A percentile compares a stretch with the other conserved stretches of the same genome.
These are phyloP conservation scores for Limanda limanda DNA, from an alignment of 2,113 vertebrate genomes.

Conservation along the genomic window DNA sequence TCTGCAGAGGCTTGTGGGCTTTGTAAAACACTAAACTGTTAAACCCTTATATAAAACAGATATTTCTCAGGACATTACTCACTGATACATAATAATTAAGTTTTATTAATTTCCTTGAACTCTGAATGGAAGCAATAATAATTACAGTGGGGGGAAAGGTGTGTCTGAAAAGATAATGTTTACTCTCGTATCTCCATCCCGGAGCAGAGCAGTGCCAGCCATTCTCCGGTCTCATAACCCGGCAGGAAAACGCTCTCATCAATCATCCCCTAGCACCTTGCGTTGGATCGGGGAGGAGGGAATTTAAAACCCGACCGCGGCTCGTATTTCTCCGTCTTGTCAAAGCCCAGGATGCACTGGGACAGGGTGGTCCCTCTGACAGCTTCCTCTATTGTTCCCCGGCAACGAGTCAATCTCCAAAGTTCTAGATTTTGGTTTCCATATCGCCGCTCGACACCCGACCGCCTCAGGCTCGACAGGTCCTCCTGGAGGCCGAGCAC, in stretches of 20 bases:
- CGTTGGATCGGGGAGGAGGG: slow-evolving; percentile 35
- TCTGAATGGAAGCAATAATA: slow-evolving; percentile 16
- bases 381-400: slow-evolving; percentile 47
- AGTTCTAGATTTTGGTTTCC: slow-evolving; percentile 47
- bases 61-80: slow-evolving; percentile 17
- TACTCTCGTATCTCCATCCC: slow-evolving; percentile 20
- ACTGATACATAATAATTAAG: background rate
- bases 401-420: slow-evolving; percentile 39
- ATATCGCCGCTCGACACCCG: slow-evolving; percentile 35
- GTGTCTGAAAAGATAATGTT: slow-evolving; percentile 54
- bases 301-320: slow-evolving; percentile 58
- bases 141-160: slow-evolving; percentile 29
- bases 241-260: slow-evolving; percentile 68
- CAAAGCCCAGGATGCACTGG: slow-evolving; percentile 56
- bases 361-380: slow-evolving; percentile 65
- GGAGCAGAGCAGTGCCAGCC: slow-evolving; percentile 35
- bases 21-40: slow-evolving; percentile 31
- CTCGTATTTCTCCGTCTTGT: slow-evolving; percentile 62
- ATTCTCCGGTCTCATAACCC: slow-evolving; percentile 45
- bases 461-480: slow-evolving; percentile 27
- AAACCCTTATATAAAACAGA: background rate
- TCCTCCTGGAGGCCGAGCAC: background rate
- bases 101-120: slow-evolving; percentile 31
- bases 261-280: slow-evolving; percentile 67
- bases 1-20: slow-evolving; percentile 47